Base-by-base conservation (phyloP, 2,113 vertebrate species). In the Recurvirostra avosetta region DNA sequence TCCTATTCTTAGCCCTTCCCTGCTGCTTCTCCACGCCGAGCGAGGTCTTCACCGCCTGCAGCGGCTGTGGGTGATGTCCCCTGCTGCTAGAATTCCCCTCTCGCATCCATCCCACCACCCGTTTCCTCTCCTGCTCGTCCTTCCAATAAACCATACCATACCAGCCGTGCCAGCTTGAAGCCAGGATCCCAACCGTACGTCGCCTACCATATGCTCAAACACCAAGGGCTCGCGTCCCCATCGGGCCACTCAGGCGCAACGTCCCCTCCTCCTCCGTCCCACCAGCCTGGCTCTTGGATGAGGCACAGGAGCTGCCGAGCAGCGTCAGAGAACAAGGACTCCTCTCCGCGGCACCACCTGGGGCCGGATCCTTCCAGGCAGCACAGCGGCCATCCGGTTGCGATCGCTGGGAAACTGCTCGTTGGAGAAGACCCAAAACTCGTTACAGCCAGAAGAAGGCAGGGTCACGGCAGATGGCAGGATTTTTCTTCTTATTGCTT, bases 201-300 rank as follows among this genome's bases (percentile, higher is more conserved):
- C 49, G 11, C 22, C 41, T 32, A 26, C 40, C 65, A 25, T 3
- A 32, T 4, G 52, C 52, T 81, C 79, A 66, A 62, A 70, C 0
- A 0, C 32, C 75, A 59, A 45, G 27, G 30, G 47, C 41, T 58
- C 45, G 16, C 1, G 0, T 61, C n/a, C 29, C 38, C n/a, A 29
- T 50, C 49, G 5, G 11, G 22, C 49, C 23, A 7, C 49, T 50
- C 49, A 13, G 49, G 23, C 49, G 12, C 49, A 50, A 50, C 49
- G 23, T 10, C 52, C 2, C 1, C 68, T 74, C 34, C 71, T 71
- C 16, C 71, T 77, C 34, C 13, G 1, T 18, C 11, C 50, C 67
- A 16, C 7, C 26, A 63, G n/a, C 52, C 29, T 38, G n/a, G 71
- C 32, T 56, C 18, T 52, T 61, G 32, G 43, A n/a, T 3, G 13